Base-by-base conservation (phyloP, 2,113 vertebrate genomes). In the Butastur rufipennis region DNA sequence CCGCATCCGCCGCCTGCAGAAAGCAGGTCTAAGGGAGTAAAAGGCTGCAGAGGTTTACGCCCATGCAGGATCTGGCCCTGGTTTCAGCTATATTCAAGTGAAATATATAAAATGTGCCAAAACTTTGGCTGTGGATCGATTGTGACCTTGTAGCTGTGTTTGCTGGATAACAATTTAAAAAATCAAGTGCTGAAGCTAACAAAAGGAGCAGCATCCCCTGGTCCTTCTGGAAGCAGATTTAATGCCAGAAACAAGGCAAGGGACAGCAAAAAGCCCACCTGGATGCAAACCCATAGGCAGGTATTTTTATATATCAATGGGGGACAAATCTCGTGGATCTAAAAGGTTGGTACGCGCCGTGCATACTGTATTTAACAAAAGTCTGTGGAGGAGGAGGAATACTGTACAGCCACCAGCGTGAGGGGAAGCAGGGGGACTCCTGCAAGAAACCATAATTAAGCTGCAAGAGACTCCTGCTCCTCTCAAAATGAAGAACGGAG, bases 361-460 rank as follows among this genome's bases (percentile, higher is more conserved):
- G 79, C 58, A 29, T 78, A 71, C 83, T 93, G 80, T 94, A 91
- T 87, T 95, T 93, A 77, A 86, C 55, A 75, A 82, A 95, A 97
- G 86, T 88, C 78, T 71, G 90, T 11, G 14, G 71, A 93, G 47
- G 65, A 93, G 80, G 77, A 97, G 85, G 74, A 95, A 93, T 87
- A 75, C 73, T 55, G 74, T 86, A 45, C 88, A 90, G 86, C 25
- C 90, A 71, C 81, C 90, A 95, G 89, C 0, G 2, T 0, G 9
- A 94, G 74, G 70, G 79, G 92, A 87, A 81, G 94, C 91, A 96
- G 80, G 96, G 95, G 88, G 91, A 93, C 88, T 97, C 93, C 93
- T 92, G 93, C 75, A 95, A 96, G 96, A 93, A 97, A 91, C 92
- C 94, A 66, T 96, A 97, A 97, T 97, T 96, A 97, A 97, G 90